Evolutionary conservation across 2,797 vertebrate genomes (phyloP).

Genomic region (Glossophaga mutica): DNA sequence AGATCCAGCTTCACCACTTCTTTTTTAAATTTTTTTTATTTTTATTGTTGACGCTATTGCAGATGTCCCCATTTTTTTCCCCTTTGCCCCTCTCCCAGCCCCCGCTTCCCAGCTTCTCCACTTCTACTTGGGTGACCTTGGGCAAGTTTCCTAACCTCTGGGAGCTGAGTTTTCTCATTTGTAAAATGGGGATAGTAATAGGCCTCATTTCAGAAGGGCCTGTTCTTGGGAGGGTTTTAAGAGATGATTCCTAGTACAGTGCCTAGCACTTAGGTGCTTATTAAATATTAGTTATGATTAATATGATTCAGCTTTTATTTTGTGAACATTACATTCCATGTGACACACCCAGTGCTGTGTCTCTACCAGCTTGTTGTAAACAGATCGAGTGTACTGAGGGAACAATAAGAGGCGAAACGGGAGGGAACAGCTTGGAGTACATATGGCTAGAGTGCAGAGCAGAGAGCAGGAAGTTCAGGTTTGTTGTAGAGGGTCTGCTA

Average conservation of each 20-base stretch:
- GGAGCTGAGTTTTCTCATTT: neutral
- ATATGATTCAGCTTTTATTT: neutral
- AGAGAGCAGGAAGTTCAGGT: neutral
- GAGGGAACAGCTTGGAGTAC: no score
- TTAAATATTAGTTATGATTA: neutral
- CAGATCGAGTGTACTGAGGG: neutral
- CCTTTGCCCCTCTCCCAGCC: neutral
- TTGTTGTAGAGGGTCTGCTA: neutral
- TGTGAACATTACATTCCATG: neutral
- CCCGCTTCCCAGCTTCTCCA: neutral
- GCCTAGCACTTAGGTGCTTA: neutral
- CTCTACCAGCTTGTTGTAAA: neutral
- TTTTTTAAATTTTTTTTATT: neutral
- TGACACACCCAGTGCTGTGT: neutral
- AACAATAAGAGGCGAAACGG: neutral
- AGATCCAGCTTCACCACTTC: neutral
- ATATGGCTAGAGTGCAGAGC: neutral
- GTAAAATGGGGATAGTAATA: neutral
- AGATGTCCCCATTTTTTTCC: neutral
- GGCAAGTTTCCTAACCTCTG: neutral
- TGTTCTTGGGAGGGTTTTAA: neutral
- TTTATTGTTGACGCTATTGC: neutral
- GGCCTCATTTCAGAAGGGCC: neutral
- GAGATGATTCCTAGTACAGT: neutral
- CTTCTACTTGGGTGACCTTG: neutral